A percentile compares a stretch with the other conserved stretches of the same genome.
phyloP scores from a whole-genome alignment of 2,888 invertebrate genomes.

The Lepidochrysops patricia region DNA sequence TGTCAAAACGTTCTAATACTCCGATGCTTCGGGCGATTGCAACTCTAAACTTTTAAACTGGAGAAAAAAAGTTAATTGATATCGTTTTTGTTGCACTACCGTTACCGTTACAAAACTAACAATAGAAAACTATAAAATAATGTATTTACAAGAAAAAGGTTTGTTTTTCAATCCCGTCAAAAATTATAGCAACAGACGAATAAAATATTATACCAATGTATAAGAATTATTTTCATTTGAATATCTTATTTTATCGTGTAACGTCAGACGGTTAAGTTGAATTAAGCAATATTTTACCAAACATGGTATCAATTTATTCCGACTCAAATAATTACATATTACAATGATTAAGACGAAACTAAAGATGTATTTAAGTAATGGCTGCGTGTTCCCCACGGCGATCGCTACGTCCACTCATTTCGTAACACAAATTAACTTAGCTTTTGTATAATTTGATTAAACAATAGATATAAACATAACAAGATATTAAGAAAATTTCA shows the following conservation, averaged over 20 bases:
- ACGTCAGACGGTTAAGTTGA: not conserved
- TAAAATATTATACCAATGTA: too few species aligned
- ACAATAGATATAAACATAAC: not conserved
- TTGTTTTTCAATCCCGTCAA: constrained; percentile 33
- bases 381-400: not conserved
- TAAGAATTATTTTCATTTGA: not conserved
- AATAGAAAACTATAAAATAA: too few species aligned
- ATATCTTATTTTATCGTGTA: not conserved
- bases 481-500: not conserved
- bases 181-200: constrained; percentile 30
- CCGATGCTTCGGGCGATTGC: constrained; percentile 53
- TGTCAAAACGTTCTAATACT: constrained; percentile 23
- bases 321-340: not conserved
- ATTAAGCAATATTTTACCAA: not conserved
- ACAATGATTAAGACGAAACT: not conserved
- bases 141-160: too few species aligned
- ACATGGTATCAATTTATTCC: not conserved
- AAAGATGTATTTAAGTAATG: not conserved
- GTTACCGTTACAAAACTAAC: constrained; percentile 51
- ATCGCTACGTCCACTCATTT: not conserved
- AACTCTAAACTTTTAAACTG: constrained; percentile 50
- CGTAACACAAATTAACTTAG: not conserved
- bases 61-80: constrained; percentile 63
- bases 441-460: not conserved
- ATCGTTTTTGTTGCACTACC: constrained; percentile 57